Evolutionary conservation across 2,888 invertebrate species (phyloP).

Genomic region (Apamea sordens): DNA sequence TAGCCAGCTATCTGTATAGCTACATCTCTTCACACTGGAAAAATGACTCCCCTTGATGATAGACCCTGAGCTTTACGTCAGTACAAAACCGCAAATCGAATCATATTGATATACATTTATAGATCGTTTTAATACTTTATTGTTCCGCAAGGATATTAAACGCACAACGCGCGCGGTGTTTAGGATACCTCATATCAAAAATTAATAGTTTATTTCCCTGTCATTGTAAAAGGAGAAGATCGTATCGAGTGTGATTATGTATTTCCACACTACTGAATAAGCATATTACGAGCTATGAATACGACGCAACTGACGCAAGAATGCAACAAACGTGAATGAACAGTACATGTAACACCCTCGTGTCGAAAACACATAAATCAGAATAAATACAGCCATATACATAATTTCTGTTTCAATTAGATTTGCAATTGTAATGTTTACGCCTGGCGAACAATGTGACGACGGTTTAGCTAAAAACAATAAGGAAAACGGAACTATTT

Average conservation of each 20-base stretch:
- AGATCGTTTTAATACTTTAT: neutral
- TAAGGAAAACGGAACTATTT: constrained; percentile 50
- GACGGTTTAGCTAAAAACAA: constrained; percentile 33
- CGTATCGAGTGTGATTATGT: neutral
- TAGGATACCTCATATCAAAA: neutral
- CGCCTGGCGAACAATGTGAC: constrained; percentile 33
- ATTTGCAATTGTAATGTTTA: constrained; percentile 58
- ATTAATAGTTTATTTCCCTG: neutral
- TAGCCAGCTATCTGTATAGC: neutral
- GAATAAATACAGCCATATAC: constrained; percentile 31
- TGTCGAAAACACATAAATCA: constrained; percentile 43
- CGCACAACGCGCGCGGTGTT: neutral
- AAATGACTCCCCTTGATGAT: neutral
- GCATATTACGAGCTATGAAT: neutral
- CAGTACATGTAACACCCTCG: constrained; percentile 31
- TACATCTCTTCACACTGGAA: neutral
- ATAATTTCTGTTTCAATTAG: constrained; percentile 50
- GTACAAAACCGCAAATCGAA: neutral
- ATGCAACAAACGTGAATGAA: constrained; percentile 30
- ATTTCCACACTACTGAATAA: neutral
- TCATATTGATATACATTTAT: neutral
- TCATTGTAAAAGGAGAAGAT: neutral
- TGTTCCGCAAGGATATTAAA: neutral
- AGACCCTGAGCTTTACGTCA: neutral
- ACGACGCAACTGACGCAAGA: neutral